phyloP scores from a whole-genome alignment of 2,888 invertebrate species.

The Caenorhabditis wallacei region DNA sequence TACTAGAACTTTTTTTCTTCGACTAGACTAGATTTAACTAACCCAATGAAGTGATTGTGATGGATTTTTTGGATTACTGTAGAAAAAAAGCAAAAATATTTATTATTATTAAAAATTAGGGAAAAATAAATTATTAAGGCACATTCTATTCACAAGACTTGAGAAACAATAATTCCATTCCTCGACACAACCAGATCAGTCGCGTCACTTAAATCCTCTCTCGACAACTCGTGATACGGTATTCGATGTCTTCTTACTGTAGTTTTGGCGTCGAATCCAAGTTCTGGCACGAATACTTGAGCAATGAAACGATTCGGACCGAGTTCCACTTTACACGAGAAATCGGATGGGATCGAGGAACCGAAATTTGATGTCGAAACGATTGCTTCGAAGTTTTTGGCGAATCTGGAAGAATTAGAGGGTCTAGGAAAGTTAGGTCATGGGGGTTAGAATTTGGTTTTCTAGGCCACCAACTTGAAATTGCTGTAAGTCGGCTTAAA shows the following conservation, averaged over 20 bases:
- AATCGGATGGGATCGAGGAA: slow-evolving; percentile 67
- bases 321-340: slow-evolving; percentile 73
- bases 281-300: slow-evolving; percentile 43
- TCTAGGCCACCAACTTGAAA: too few relatives aligned
- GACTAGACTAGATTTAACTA: background rate
- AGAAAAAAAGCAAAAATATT: background rate
- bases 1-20: background rate
- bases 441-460: too few relatives aligned
- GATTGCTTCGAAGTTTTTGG: slow-evolving; percentile 71
- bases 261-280: slow-evolving; percentile 37
- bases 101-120: too few relatives aligned
- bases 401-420: slow-evolving; percentile 63
- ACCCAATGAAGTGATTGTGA: too few relatives aligned
- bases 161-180: slow-evolving; percentile 60
- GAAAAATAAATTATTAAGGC: slow-evolving; percentile 4
- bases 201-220: slow-evolving; percentile 54
- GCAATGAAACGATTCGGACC: slow-evolving; percentile 56
- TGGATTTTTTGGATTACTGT: too few relatives aligned
- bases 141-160: slow-evolving; percentile 10
- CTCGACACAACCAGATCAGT: slow-evolving; percentile 59
- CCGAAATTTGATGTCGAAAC: slow-evolving; percentile 70
- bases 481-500: too few relatives aligned
- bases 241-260: slow-evolving; percentile 35
- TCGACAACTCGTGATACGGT: slow-evolving; percentile 60
- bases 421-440: background rate